A percentile compares a stretch with the other conserved stretches of the same genome.
Evolutionary conservation across 1,140 invertebrate genomes (phyloP).

Genomic region (Zaprionus kolodkinae): DNA sequence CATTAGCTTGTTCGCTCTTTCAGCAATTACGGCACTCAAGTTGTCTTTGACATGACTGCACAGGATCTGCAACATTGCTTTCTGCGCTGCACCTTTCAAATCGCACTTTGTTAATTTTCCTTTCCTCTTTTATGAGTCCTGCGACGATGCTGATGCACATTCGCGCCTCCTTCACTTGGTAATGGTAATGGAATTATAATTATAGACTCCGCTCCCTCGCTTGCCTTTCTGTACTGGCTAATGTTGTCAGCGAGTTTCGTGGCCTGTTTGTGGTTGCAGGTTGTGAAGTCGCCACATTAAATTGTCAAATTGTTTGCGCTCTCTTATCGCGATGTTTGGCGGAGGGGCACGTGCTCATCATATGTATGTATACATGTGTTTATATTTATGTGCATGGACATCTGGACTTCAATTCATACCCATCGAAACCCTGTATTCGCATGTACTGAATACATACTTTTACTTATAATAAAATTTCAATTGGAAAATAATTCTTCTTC

Average conservation of each 20-base stretch:
- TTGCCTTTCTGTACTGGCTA: conserved; percentile 50
- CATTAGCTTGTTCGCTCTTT: conserved; percentile 58
- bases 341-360: conserved; percentile 66
- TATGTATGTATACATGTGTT: conserved; percentile 1
- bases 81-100: conserved; percentile 72
- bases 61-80: conserved; percentile 60
- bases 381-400: not conserved
- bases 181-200: conserved; percentile 82
- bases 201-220: conserved; percentile 66
- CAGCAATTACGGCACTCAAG: conserved; percentile 75
- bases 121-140: conserved; percentile 31
- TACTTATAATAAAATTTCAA: too few species aligned
- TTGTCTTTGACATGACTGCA: conserved; percentile 66
- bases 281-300: conserved; percentile 73
- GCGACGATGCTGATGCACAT: conserved; percentile 32
- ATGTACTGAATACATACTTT: not conserved
- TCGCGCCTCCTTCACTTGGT: conserved; percentile 42
- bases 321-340: conserved; percentile 59
- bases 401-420: not conserved
- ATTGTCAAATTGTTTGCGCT: conserved; percentile 81
- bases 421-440: not conserved
- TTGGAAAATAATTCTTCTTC: too few species aligned
- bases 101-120: conserved; percentile 48
- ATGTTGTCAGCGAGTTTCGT: conserved; percentile 66
- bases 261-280: conserved; percentile 41